Conservation (phyloP, 2,888 invertebrate genomes). For the Erynnis tages region DNA sequence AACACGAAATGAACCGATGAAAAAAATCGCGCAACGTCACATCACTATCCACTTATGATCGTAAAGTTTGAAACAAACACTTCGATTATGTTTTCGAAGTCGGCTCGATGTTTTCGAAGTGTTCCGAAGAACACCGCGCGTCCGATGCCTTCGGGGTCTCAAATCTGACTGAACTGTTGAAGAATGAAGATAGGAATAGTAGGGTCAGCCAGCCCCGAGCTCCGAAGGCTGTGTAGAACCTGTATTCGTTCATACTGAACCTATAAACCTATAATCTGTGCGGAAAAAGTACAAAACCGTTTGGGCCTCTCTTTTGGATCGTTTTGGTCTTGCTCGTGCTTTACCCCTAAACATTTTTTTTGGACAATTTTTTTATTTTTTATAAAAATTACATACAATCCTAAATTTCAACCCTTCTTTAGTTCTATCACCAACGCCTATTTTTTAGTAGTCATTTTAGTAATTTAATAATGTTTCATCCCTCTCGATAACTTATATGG, state of each 20-base stretch:
- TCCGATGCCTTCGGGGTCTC: constrained; percentile 41
- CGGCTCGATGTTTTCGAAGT: constrained; percentile 11
- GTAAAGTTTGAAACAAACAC: constrained; percentile 7
- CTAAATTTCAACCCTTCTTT: too few relatives aligned
- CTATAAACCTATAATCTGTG: constrained; percentile 18
- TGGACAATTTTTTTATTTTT: too few relatives aligned
- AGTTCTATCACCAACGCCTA: too few relatives aligned
- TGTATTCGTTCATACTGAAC: constrained; percentile 12
- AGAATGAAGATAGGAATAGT: constrained; percentile 1
- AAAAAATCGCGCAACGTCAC: constrained; percentile 4
- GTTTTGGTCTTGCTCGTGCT: not conserved
- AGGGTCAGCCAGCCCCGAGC: not conserved
- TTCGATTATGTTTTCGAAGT: constrained; percentile 9
- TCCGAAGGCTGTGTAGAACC: constrained; percentile 19
- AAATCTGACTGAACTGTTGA: constrained; percentile 47
- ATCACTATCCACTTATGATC: constrained; percentile 1
- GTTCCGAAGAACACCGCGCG: constrained; percentile 32
- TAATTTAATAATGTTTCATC: too few relatives aligned
- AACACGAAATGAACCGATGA: not conserved
- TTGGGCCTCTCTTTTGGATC: not conserved
- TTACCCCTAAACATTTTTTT: too few relatives aligned
- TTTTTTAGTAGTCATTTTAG: too few relatives aligned
- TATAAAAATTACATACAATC: too few relatives aligned
- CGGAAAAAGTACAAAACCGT: constrained; percentile 13
- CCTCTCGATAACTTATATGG: too few relatives aligned